phyloP scores from a whole-genome alignment of 2,113 vertebrate species.

The Eira barbara region DNA sequence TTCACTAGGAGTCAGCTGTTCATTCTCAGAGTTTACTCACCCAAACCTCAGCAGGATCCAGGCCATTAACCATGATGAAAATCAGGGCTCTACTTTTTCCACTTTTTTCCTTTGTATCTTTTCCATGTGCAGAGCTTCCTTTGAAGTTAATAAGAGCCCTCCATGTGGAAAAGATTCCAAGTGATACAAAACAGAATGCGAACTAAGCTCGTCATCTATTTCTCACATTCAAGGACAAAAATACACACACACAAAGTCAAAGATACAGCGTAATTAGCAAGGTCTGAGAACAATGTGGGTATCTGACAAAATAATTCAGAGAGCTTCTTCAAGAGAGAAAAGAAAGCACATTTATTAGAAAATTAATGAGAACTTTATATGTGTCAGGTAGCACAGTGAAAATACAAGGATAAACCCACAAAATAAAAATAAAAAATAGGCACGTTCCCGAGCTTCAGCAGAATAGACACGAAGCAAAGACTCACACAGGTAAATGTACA shows the following conservation, averaged over 20 bases:
- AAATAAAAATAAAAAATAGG: background rate
- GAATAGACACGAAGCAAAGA: background rate
- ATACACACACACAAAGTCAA: background rate
- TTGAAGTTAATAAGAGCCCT: conserved; percentile 67
- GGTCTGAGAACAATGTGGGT: background rate
- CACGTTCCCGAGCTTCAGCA: background rate
- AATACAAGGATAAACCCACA: background rate
- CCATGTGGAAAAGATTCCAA: conserved; percentile 74
- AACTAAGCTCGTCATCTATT: background rate
- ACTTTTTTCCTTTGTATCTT: conserved; percentile 53
- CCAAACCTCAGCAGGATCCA: conserved; percentile 50
- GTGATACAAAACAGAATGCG: conserved; percentile 68
- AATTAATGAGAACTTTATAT: background rate
- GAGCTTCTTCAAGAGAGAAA: background rate
- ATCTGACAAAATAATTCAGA: conserved; percentile 40
- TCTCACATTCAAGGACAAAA: conserved; percentile 50
- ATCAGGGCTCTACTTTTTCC: conserved; percentile 43
- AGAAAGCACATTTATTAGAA: background rate
- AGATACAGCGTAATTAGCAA: background rate
- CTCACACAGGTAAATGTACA: background rate
- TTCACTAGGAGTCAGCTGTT: conserved; percentile 31
- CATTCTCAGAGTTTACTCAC: conserved; percentile 62
- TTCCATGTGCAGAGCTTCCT: conserved; percentile 65
- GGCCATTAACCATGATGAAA: conserved; percentile 67
- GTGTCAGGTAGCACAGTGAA: background rate